These are phyloP conservation scores for Thripadectes ignobilis DNA, from an alignment of 2,797 vertebrate genomes.

Conservation along the genomic window DNA sequence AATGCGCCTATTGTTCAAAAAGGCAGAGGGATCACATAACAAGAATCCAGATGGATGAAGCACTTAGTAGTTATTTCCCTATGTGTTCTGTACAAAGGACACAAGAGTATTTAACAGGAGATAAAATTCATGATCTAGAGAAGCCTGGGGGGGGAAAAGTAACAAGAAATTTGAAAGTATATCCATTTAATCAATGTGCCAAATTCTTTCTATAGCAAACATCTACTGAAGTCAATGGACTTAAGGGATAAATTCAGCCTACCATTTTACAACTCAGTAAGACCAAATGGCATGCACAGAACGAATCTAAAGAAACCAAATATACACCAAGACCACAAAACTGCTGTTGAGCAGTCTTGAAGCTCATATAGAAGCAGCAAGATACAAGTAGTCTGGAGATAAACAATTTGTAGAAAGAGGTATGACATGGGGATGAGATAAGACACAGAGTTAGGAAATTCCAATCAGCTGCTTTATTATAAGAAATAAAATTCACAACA, in stretches of 20 bases:
- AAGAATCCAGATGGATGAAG: conserved; percentile 33
- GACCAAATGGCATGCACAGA: conserved; percentile 25
- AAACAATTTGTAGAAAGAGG: neutral
- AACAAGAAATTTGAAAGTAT: neutral
- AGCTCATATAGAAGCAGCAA: neutral
- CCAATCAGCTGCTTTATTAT: conserved; percentile 37
- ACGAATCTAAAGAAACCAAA: conserved; percentile 23
- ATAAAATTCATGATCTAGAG: neutral
- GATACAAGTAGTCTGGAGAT: neutral
- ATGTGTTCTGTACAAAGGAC: neutral
- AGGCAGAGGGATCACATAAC: conserved; percentile 34
- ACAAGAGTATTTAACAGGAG: neutral
- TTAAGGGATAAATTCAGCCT: conserved; percentile 53
- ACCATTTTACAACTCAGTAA: conserved; percentile 25
- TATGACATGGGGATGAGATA: neutral
- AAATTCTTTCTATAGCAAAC: conserved; percentile 31
- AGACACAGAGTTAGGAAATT: neutral
- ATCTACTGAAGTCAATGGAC: conserved; percentile 19
- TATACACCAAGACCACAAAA: conserved; percentile 12
- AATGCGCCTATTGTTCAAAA: conserved; percentile 51
- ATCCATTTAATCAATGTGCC: conserved; percentile 3
- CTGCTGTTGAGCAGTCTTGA: conserved; percentile 1
- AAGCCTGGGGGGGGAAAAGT: neutral
- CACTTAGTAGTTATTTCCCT: conserved; percentile 22
- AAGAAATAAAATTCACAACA: conserved; percentile 27